Base-by-base conservation (phyloP, 2,888 invertebrate genomes). In the Gibbula magus region DNA sequence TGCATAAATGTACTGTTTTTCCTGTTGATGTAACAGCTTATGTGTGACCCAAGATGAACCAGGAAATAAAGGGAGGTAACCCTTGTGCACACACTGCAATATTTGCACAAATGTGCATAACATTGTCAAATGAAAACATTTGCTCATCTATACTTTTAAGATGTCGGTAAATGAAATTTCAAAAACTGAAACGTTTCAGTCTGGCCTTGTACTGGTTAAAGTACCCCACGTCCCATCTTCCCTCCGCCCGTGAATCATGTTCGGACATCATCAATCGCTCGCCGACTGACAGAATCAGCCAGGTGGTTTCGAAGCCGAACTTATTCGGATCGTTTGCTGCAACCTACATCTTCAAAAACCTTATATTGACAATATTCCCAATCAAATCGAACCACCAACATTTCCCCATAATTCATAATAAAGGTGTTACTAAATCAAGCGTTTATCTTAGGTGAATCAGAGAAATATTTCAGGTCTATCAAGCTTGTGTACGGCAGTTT, bases 51-150 rank as follows among this genome's bases (percentile, higher is more conserved):
- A 5, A 56, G 45, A 1, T 61, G 61, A 61, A 61, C 61, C 61
- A 61, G 61, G 61, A 61, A 61, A 61, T 61, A 61, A 61, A 29
- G 61, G 61, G 61, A 61, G 29, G 29, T 25, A 61, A 61, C 18
- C 29, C 61, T 16, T 61, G 29, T 29, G 29, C 61, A 61, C 61
- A 61, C 29, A 29, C 61, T 29, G 16, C 25, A 16, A 16, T 61
- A 61, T 29, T 29, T 29, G 45, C 45, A 22, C 61, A 25, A 61
- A 61, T 29, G 25, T 29, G 25, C 16, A 10, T 29, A 29, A 61
- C 29, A 29, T 61, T 25, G 61, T 61, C 45, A 45, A 8, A 45
- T 45, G 13, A 45, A 45, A 45, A 45, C 45, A 45, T 45, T 45
- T 45, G 10, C 45, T 10, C 13, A 45, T 45, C 13, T 45, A 45